Conservation (phyloP, 2,797 vertebrate genomes). For the Lacerta viridis region DNA sequence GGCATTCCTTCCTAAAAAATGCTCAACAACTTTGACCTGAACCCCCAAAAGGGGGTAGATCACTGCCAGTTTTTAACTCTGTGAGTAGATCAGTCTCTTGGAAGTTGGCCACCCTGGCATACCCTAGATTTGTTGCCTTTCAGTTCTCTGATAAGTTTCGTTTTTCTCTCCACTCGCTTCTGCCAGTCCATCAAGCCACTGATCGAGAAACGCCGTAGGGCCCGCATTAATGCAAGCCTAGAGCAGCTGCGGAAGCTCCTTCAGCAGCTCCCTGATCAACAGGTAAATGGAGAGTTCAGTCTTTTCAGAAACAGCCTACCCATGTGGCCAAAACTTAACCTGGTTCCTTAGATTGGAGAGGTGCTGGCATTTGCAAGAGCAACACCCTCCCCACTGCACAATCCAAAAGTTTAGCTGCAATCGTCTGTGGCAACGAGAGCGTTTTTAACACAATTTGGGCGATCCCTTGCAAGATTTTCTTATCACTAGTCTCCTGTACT, state of each 20-base stretch:
- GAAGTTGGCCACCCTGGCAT: no score
- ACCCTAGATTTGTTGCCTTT: background rate
- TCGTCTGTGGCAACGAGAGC: background rate
- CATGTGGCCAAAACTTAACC: background rate
- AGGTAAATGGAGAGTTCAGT: background rate
- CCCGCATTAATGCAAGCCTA: background rate
- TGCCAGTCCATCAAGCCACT: constrained; percentile 19
- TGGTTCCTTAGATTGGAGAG: no score
- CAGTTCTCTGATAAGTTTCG: background rate
- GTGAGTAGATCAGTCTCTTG: no score
- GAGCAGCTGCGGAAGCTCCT: background rate
- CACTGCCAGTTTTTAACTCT: no score
- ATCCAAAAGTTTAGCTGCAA: background rate
- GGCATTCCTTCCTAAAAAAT: no score
- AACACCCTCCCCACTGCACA: no score
- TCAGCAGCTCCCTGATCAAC: background rate
- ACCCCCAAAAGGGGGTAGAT: no score
- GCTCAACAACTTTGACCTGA: no score
- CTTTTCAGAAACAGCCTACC: background rate
- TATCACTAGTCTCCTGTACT: background rate
- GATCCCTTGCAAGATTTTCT: background rate
- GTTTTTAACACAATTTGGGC: background rate
- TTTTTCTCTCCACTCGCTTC: background rate
- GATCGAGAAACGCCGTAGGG: background rate
- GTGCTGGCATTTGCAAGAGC: background rate